A percentile compares a stretch with the other conserved stretches of the same genome.
Evolutionary conservation across 1,140 invertebrate species (phyloP).

Genomic region (Chlorops oryzae): DNA sequence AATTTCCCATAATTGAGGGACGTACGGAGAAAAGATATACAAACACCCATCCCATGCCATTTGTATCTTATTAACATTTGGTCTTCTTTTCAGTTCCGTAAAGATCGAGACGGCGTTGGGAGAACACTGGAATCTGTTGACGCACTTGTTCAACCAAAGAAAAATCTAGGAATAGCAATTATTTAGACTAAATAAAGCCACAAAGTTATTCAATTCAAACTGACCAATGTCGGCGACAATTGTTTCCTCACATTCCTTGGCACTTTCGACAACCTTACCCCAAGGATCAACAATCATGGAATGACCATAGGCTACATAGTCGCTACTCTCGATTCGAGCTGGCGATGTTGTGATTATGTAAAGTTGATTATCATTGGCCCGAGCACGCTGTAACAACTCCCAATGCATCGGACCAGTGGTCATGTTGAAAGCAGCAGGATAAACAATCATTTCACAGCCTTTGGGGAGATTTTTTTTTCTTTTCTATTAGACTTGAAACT

Average conservation of each 20-base stretch:
- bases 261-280: conserved; percentile 69
- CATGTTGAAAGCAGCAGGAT: conserved; percentile 94
- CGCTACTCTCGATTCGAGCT: conserved; percentile 63
- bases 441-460: conserved; percentile 80
- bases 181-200: not conserved
- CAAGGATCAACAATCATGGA: conserved; percentile 80
- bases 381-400: conserved; percentile 71
- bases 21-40: too few relatives aligned
- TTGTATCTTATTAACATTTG: conserved; percentile 9
- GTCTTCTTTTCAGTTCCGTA: conserved; percentile 58
- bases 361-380: conserved; percentile 82
- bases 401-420: conserved; percentile 91
- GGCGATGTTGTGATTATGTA: conserved; percentile 70
- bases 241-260: conserved; percentile 65
- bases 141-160: conserved; percentile 67
- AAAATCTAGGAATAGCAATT: conserved; percentile 58
- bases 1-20: too few relatives aligned
- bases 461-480: conserved; percentile 13
- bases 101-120: conserved; percentile 72
- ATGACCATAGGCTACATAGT: conserved; percentile 87
- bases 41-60: too few relatives aligned
- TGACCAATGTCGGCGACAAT: conserved; percentile 66
- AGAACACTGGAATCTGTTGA: conserved; percentile 71
- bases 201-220: conserved; percentile 4
- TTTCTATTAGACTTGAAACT: not conserved